A percentile compares a stretch with the other conserved stretches of the same genome.
These are phyloP conservation scores for Macrosoma leucophasiata DNA, from an alignment of 2,888 invertebrate species.

Conservation along the genomic window DNA sequence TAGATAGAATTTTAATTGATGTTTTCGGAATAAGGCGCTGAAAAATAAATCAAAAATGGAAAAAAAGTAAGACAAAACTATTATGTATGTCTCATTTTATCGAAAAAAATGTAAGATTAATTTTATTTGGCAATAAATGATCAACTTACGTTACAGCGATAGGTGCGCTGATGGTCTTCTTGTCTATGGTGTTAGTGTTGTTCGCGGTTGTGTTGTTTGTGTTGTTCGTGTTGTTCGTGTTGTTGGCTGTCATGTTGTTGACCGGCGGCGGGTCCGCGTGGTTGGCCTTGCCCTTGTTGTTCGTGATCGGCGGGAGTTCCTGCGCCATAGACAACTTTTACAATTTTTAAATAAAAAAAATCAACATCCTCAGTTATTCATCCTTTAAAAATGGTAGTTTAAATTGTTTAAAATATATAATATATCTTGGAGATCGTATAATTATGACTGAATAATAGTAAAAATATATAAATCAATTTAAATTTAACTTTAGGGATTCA, in stretches of 20 bases:
- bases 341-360: no score
- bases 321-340: slow-evolving; percentile 29
- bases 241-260: slow-evolving; percentile 29
- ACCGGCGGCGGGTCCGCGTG: slow-evolving; percentile 41
- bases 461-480: slow-evolving; percentile 8
- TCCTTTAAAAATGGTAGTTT: no score
- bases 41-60: no score
- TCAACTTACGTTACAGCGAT: slow-evolving; percentile 66
- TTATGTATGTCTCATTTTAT: no score
- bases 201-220: slow-evolving; percentile 46
- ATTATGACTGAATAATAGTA: slow-evolving; percentile 4
- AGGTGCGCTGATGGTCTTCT: slow-evolving; percentile 69
- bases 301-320: slow-evolving; percentile 67
- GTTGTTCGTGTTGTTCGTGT: no score
- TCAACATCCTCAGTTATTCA: no score
- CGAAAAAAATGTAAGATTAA: no score
- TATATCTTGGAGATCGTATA: slow-evolving; percentile 2
- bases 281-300: slow-evolving; percentile 49
- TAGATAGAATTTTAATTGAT: not conserved
- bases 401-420: no score
- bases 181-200: slow-evolving; percentile 65
- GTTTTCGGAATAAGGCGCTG: not conserved
- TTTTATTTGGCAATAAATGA: no score
- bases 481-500: slow-evolving; percentile 9
- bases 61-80: no score